Base-by-base conservation (phyloP, 2,113 vertebrate genomes). In the Choloepus hoffmanni region DNA sequence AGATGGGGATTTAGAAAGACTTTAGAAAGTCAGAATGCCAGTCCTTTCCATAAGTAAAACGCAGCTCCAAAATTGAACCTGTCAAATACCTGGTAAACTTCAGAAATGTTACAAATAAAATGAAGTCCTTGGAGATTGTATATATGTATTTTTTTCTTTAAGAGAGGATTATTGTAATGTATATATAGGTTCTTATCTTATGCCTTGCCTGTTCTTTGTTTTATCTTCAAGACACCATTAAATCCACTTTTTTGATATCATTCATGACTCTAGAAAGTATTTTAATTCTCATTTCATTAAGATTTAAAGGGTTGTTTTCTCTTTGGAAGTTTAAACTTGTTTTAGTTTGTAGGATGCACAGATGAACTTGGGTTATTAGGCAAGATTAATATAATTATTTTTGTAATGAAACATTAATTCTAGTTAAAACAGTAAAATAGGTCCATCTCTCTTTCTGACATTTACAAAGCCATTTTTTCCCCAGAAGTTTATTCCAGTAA, bases 31-130 rank as follows among this genome's bases (percentile, higher is more conserved):
- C 73, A 87, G 58, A 48, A 6, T 60, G 5, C 30, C 65, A 89
- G 19, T 48, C 26, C 24, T 68, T 91, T 30, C 16, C 85, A 82
- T 30, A 40, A 95, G 26, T 58, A 92, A 74, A 87, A 94, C 77
- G 95, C 30, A 78, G 36, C 36, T 77, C 67, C 23, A 7, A 30
- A 89, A 82, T 16, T 78, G 65, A 82, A 53, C 12, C 50, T 55
- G 5, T 73, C 76, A 55, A 36, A 28, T 97, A 95, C 83, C 65
- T 93, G 28, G 40, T 78, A 84, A 92, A 92, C 58, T 78, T 77
- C 95, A 74, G 89, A 62, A 90, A 73, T 73, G 24, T 86, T 79
- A 19, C 13, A 90, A 65, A 92, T 82, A n/a, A 70, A 94, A 7
- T 77, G 33, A 43, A 81, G 43, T 62, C 40, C 21, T 60, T 72